Evolutionary conservation across 2,113 vertebrate species (phyloP).

Genomic region (Corythoichthys intestinalis): DNA sequence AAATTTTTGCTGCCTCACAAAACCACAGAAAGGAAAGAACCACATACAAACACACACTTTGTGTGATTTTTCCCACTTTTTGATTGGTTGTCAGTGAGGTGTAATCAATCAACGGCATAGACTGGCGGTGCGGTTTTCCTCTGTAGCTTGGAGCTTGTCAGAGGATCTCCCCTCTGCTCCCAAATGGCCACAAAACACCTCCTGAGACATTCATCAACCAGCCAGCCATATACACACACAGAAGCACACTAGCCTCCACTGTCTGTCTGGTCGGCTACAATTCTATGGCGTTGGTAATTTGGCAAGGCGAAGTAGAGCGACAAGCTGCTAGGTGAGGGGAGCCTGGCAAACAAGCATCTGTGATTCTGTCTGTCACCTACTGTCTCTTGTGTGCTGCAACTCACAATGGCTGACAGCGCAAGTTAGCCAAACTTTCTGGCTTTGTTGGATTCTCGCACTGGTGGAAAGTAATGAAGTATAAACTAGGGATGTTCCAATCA

Average conservation of each 20-base stretch:
- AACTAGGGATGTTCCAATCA: background rate
- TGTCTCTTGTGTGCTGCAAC: slow-evolving; percentile 40
- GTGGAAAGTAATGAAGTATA: background rate
- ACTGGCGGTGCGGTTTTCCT: slow-evolving; percentile 55
- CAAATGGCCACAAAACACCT: slow-evolving; percentile 60
- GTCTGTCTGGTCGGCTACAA: slow-evolving; percentile 52
- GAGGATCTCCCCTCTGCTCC: slow-evolving; percentile 54
- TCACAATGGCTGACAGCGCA: slow-evolving; percentile 19
- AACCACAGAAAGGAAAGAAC: slow-evolving; percentile 26
- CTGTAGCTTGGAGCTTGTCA: slow-evolving; percentile 55
- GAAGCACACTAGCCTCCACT: slow-evolving; percentile 28
- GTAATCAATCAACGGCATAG: slow-evolving; percentile 60
- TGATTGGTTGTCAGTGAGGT: slow-evolving; percentile 60
- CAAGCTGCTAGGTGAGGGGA: slow-evolving; percentile 67
- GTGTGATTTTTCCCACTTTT: slow-evolving; percentile 46
- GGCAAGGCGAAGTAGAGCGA: slow-evolving; percentile 55
- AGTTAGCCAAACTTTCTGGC: slow-evolving; percentile 29
- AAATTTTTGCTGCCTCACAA: slow-evolving; percentile 36
- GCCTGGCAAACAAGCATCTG: slow-evolving; percentile 62
- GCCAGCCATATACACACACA: slow-evolving; percentile 27
- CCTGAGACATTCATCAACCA: slow-evolving; percentile 60
- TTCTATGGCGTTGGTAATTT: slow-evolving; percentile 60
- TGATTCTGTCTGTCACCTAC: slow-evolving; percentile 60
- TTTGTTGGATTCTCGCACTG: slow-evolving; percentile 13
- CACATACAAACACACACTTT: slow-evolving; percentile 36